Evolutionary conservation across 2,888 invertebrate species (phyloP), one percentile per base, ranked within the genome.

Genomic region (Andrena marginata): DNA sequence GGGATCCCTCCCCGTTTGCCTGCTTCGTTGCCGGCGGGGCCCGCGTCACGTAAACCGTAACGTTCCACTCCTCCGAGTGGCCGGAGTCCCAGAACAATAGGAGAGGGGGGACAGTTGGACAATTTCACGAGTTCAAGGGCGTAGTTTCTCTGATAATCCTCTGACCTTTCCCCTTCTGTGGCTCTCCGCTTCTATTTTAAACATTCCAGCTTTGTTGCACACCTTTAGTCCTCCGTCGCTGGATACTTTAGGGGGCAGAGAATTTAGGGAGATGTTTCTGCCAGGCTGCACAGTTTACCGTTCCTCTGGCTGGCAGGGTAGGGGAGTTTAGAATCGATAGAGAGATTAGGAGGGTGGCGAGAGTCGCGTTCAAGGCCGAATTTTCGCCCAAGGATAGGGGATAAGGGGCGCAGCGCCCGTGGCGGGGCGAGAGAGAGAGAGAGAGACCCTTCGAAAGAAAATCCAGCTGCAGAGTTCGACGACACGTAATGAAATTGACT

Each of bases 401-500:
- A 2, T 16, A 51, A 62, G 70, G 71, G 54, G 0, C n/a, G 48
- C 42, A 23, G 29, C 56, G 4, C 3, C 31, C 8, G 10, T 16
- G 56, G 42, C 16, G 33, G n/a, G 33, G 48, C n/a, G 60, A 5
- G 26, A 13, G 51, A 20, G 60, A 5, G 26, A 13, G 51, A 20
- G 56, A 62, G 68, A 60, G 80, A 29, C 59, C 42, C 70, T 48
- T 49, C 10, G 62, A 54, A 82, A 82, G 79, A 75, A 79, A 82
- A 79, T 79, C 68, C 82, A 82, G 82, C 80, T 82, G 79, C 79
- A n/a, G 74, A 60, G 82, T 80, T 82, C 82, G 71, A 75, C 69
- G 82, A 76, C 80, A 77, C 72, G 80, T 80, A 83, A 83, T 75
- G 82, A 80, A 83, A 83, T 80, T 80, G 80, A 70, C 74, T 78